Evolutionary conservation across 2,113 vertebrate genomes (phyloP).

Genomic region (Sus scrofa): DNA sequence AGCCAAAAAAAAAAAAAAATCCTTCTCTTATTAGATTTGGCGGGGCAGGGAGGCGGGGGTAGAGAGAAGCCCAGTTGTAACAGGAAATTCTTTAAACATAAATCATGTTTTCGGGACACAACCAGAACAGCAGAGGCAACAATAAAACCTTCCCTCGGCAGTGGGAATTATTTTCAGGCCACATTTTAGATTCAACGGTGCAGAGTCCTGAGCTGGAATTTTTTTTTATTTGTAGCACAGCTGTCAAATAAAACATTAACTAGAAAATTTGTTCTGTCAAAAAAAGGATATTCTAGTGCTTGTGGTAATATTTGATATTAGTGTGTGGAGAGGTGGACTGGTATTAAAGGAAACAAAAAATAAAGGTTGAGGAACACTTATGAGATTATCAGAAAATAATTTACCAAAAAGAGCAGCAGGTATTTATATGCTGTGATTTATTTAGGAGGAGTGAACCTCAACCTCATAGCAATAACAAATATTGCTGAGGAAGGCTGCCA

Average conservation of each 20-base stretch:
- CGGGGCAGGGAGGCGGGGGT: not conserved
- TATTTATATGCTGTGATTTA: slow-evolving; percentile 80
- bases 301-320: slow-evolving; percentile 79
- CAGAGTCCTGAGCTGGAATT: slow-evolving; percentile 82
- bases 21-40: slow-evolving; percentile 80
- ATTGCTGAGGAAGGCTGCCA: slow-evolving; percentile 31
- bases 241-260: slow-evolving; percentile 89
- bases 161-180: slow-evolving; percentile 85
- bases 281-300: slow-evolving; percentile 82
- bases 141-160: slow-evolving; percentile 85
- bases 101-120: slow-evolving; percentile 84
- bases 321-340: slow-evolving; percentile 71
- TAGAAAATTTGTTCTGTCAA: slow-evolving; percentile 87
- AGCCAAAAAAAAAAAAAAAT: slow-evolving; percentile 47
- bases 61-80: slow-evolving; percentile 65
- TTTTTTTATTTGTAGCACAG: slow-evolving; percentile 87
- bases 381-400: slow-evolving; percentile 75
- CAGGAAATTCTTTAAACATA: slow-evolving; percentile 85
- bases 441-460: slow-evolving; percentile 58
- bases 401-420: slow-evolving; percentile 76
- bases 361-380: slow-evolving; percentile 78
- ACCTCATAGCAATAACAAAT: slow-evolving; percentile 62
- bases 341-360: slow-evolving; percentile 80
- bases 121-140: slow-evolving; percentile 81
- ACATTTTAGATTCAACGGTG: slow-evolving; percentile 83